Conservation (phyloP, 2,888 invertebrate genomes). For the Atethmia centrago region DNA sequence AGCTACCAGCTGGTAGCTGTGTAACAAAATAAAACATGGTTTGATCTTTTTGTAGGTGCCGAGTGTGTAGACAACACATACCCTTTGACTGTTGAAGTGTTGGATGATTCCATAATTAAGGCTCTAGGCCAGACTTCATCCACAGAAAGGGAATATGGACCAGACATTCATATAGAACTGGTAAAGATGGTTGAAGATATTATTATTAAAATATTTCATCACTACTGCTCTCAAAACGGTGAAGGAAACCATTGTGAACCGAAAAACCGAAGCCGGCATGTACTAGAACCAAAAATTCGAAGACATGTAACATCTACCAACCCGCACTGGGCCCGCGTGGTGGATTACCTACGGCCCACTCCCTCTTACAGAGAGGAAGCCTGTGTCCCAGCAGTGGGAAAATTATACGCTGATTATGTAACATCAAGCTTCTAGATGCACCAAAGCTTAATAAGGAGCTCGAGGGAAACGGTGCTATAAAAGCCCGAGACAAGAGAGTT, state of each 20-base stretch:
- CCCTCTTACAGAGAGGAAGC: too few relatives aligned
- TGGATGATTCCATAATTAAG: slow-evolving; percentile 9
- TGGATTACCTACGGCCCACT: too few relatives aligned
- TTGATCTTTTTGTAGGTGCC: too few relatives aligned
- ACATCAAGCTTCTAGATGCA: slow-evolving; percentile 2
- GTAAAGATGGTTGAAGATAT: slow-evolving; percentile 15
- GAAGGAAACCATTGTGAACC: too few relatives aligned
- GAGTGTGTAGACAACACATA: too few relatives aligned
- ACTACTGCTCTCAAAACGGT: too few relatives aligned
- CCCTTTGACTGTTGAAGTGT: not conserved
- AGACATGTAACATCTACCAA: not conserved
- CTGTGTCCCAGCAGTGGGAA: too few relatives aligned
- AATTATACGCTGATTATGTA: too few relatives aligned
- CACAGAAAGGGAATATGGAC: slow-evolving; percentile 4
- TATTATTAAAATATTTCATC: slow-evolving; percentile 5
- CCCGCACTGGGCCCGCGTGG: too few relatives aligned
- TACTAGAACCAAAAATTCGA: not conserved
- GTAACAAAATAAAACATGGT: too few relatives aligned
- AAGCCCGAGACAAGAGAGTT: slow-evolving; percentile 8
- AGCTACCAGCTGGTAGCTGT: too few relatives aligned
- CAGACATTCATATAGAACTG: slow-evolving; percentile 7
- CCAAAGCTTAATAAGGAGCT: slow-evolving; percentile 1
- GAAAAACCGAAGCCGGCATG: too few relatives aligned
- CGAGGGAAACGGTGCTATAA: not conserved
- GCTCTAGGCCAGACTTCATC: not conserved